Base-by-base conservation (phyloP, 2,113 vertebrate genomes). In the Paramisgurnus dabryanus region DNA sequence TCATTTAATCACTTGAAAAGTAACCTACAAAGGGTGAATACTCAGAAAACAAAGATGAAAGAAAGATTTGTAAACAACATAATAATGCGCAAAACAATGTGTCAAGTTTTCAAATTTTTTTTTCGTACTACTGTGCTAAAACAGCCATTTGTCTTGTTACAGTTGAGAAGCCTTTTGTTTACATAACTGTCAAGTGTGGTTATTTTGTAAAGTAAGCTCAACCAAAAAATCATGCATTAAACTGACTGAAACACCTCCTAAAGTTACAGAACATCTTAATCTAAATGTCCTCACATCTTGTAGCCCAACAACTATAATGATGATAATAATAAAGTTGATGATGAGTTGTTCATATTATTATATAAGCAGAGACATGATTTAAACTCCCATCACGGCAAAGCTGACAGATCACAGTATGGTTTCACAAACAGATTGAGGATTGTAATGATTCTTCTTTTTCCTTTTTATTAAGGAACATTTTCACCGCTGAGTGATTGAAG, bases 401-500 rank as follows among this genome's bases (percentile, higher is more conserved):
- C 43, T 50, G 60, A 76, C 73, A 64, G 73, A n/a, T 34, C 58
- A 47, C 60, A 76, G 73, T 63, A 45, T 43, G 73, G 49, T 22
- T 76, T 49, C 18, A 50, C 58, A 50, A 64, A 76, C 73, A 76
- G 22, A 63, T 22, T 49, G 43, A 64, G 73, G 22, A 43, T 13
- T 50, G 60, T 50, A 64, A 64, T 76, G 45, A 63, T 49, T 64
- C 58, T 11, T 63, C 12, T 60, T 63, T 64, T 60, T 4, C 39
- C n/a, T 74, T 7, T 7, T 13, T 64, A 64, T 39, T 64, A 49
- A 78, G 40, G 11, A 76, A 78, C 60, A 63, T 57, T 58, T 81
- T 64, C 40, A 70, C 49, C 18, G 12, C 43, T 9, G 67, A 66
- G 75, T 82, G 75, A 82, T 82, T 82, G 80, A 82, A 82, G 80